phyloP scores from a whole-genome alignment of 2,797 vertebrate species.

The Uromys caudimaculatus region DNA sequence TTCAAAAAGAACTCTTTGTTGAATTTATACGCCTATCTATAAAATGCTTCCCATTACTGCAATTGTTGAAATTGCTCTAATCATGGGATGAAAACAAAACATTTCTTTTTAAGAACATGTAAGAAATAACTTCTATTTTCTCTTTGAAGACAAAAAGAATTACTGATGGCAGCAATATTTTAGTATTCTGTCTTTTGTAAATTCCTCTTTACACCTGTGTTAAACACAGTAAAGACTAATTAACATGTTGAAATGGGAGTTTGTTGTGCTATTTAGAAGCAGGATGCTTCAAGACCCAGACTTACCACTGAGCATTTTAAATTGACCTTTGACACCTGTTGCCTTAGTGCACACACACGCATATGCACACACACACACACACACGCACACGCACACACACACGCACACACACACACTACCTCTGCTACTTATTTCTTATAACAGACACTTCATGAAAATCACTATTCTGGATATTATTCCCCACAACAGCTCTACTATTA shows the following conservation, averaged over 20 bases:
- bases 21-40: conserved; percentile 66
- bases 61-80: conserved; percentile 77
- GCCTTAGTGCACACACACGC: not conserved
- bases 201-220: conserved; percentile 73
- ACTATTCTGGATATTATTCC: not conserved
- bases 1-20: conserved; percentile 72
- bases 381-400: too few relatives aligned
- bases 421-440: conserved; percentile 8
- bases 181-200: conserved; percentile 76
- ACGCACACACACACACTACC: not conserved
- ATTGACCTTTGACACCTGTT: conserved; percentile 80
- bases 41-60: conserved; percentile 71
- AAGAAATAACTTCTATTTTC: conserved; percentile 82
- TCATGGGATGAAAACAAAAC: conserved; percentile 76
- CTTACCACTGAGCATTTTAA: conserved; percentile 57
- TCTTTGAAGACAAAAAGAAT: conserved; percentile 76
- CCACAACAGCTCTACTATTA: not conserved
- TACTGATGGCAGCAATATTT: conserved; percentile 75
- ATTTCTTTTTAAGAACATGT: conserved; percentile 68
- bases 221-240: conserved; percentile 79
- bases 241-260: conserved; percentile 79
- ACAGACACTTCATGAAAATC: conserved; percentile 49
- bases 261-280: conserved; percentile 78
- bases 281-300: conserved; percentile 62
- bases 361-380: not conserved